Evolutionary conservation across 2,888 invertebrate species (phyloP), one percentile per base, ranked within the genome.

Genomic region (Galeruca laticollis): DNA sequence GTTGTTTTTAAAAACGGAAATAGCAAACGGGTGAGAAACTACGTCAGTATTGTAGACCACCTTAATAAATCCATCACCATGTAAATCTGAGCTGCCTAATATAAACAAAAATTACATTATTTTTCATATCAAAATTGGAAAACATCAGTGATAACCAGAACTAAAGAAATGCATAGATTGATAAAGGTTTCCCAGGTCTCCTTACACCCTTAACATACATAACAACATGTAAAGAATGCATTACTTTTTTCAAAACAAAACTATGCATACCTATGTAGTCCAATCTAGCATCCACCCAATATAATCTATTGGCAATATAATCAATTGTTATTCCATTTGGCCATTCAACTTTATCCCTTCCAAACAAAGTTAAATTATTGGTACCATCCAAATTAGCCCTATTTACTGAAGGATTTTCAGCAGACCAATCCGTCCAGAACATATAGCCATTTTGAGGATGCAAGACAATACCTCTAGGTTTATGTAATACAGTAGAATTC

Each of bases 381-480:
- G 87, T 88, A 0, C 96, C 96, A 81, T 96, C 95, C 72, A 96
- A 87, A 81, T 93, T 91, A 0, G 95, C 92, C 62, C 94, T 87
- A 8, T 92, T 93, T 8, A 97, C 91, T 0, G 93, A 91, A 0
- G 96, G 94, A 74, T 89, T 89, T n/a, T 87, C 88, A 2, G 89
- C 88, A 4, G 94, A 93, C 95, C 95, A 96, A 82, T 97, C 96
- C 0, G 95, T 94, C 94, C 95, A 95, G 83, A 94, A 96, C 83
- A 93, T 86, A 76, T 91, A 93, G 68, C 95, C 95, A 61, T 90
- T 90, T 80, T 88, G 88, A 0, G 96, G 96, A 86, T 96, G 95
- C 0, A 96, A 90, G 0, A 93, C 93, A 64, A 97, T 93, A 9
- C 68, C 72, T 66, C 82, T 70, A 3, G 82, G 82, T 75, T 82